Base-by-base conservation (phyloP, 1,140 invertebrate genomes). In the Monomorium pharaonis region DNA sequence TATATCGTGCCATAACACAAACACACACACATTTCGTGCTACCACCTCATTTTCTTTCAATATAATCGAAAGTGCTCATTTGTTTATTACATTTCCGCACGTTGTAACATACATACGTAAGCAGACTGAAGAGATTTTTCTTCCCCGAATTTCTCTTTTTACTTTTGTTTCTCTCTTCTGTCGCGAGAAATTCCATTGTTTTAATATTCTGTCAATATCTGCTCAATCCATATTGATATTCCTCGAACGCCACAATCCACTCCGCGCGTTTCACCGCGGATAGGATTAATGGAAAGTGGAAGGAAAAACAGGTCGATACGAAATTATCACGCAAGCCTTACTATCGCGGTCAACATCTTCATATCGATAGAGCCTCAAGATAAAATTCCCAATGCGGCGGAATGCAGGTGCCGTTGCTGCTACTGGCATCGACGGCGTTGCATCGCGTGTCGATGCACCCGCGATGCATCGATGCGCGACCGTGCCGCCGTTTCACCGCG, bases 381-480 rank as follows among this genome's bases (percentile, higher is more conserved):
- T 63, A 77, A 77, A 63, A 63, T 77, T 63, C 75, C 18, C 75
- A 54, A 37, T 56, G 51, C 54, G 54, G 33, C 33, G 69, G 47
- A 72, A 72, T 72, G 69, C 69, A n/a, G 47, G 18, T 47, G 30
- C 24, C 27, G 18, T 9, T 21, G 69, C n/a, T 12, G 16, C 18
- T n/a, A 14, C 14, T n/a, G 37, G 33, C 30, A 56, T 56, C 30
- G 49, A 75, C 14, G n/a, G 70, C 47, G 18, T 33, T 44, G 74
- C 72, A 75, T 76, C 37, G 54, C 74, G 74, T 76, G 42, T 81
- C 63, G 44, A 54, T 80, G 65, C 65, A 81, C 30, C 14, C 44
- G 21, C 65, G 47, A 70, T 54, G 77, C 44, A 75, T 72, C 78
- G 62, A 54, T 80, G 63, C 78, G 37, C 37, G 18, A n/a, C 27